A percentile compares a stretch with the other conserved stretches of the same genome.
These are phyloP conservation scores for Apodemia mormo DNA, from an alignment of 2,888 invertebrate species.

Conservation along the genomic window DNA sequence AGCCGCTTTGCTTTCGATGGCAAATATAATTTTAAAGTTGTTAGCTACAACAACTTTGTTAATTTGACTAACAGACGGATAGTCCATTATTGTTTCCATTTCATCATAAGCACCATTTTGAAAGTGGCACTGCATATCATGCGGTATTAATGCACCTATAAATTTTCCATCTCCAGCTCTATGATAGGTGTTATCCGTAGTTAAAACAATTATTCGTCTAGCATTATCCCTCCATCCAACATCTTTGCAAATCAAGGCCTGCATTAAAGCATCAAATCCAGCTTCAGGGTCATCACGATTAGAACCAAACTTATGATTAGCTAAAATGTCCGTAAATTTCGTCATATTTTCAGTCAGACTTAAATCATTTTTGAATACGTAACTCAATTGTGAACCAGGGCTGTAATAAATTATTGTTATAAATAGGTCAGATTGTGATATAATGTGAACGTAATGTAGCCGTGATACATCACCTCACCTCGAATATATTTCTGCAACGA, in stretches of 20 bases:
- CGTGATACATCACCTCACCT: too few relatives aligned
- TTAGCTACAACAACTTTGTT: slow-evolving; percentile 83
- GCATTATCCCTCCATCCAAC: slow-evolving; percentile 89
- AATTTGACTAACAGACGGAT: slow-evolving; percentile 89
- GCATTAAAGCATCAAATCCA: slow-evolving; percentile 93
- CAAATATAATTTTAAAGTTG: slow-evolving; percentile 90
- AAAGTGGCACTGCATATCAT: slow-evolving; percentile 86
- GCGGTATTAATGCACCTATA: slow-evolving; percentile 84
- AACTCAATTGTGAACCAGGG: slow-evolving; percentile 29
- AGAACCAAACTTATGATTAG: slow-evolving; percentile 11
- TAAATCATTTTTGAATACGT: slow-evolving; percentile 86
- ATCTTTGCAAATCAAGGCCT: slow-evolving; percentile 87
- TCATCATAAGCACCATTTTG: slow-evolving; percentile 77
- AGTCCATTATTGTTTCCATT: slow-evolving; percentile 81
- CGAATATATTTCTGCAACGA: too few relatives aligned
- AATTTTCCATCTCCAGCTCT: slow-evolving; percentile 91
- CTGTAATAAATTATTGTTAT: neutral
- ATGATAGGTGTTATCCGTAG: slow-evolving; percentile 91
- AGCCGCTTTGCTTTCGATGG: slow-evolving; percentile 74
- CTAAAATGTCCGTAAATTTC: slow-evolving; percentile 59
- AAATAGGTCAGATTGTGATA: too few relatives aligned
- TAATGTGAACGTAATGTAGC: too few relatives aligned
- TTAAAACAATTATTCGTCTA: slow-evolving; percentile 87
- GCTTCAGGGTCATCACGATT: slow-evolving; percentile 90
- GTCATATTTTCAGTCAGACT: slow-evolving; percentile 82